Evolutionary conservation across 2,888 invertebrate species (phyloP), one percentile per base, ranked within the genome.

Genomic region (Resseliella maxima): DNA sequence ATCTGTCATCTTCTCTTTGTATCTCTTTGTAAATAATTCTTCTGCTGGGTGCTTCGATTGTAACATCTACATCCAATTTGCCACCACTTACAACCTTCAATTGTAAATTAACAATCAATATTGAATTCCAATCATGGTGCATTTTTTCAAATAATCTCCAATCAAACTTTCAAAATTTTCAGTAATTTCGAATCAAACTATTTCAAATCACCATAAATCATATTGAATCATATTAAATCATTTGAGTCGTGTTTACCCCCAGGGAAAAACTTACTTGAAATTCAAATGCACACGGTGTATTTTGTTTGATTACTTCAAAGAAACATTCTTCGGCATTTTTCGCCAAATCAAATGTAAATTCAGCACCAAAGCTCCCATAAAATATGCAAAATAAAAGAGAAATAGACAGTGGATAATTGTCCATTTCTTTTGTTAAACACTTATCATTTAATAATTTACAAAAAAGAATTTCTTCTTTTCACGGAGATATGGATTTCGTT

Each of bases 201-300:
- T n/a, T n/a, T n/a, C n/a, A n/a, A n/a, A n/a, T n/a, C n/a, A n/a
- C n/a, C n/a, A n/a, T n/a, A n/a, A n/a, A n/a, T n/a, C n/a, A n/a
- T n/a, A n/a, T n/a, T n/a, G n/a, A n/a, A n/a, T n/a, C n/a, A n/a
- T n/a, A n/a, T n/a, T n/a, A n/a, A n/a, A n/a, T n/a, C n/a, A n/a
- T n/a, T n/a, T n/a, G n/a, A n/a, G n/a, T n/a, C n/a, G n/a, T n/a
- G n/a, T n/a, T n/a, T n/a, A n/a, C n/a, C n/a, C n/a, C n/a, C n/a
- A n/a, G n/a, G n/a, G n/a, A n/a, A n/a, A n/a, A 21, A 59, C 59
- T n/a, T 59, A 59, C 59, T 59, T 59, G 59, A 59, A 24, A 59
- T 3, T 59, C 59, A 2, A 59, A 24, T 24, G 5, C 2, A 24
- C 59, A 59, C 5, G 1, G 1, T 59, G 59, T 24, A 59, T 59